These are phyloP conservation scores for Saccopteryx leptura DNA, from an alignment of 2,113 vertebrate genomes.

Conservation along the genomic window DNA sequence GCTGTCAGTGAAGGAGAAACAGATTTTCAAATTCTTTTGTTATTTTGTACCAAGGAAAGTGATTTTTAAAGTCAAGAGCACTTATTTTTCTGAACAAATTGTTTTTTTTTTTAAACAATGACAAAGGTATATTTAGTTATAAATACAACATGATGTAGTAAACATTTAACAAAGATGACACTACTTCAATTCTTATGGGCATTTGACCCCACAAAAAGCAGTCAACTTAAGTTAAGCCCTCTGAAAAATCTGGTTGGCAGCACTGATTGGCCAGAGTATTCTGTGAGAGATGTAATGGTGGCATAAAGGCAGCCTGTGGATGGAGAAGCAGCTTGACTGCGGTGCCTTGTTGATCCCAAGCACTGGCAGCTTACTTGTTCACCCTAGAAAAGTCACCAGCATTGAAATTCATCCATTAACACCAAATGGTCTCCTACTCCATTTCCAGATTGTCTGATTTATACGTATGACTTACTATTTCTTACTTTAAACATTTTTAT, in stretches of 20 bases:
- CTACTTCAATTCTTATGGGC: slow-evolving; percentile 5
- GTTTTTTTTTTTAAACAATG: slow-evolving; percentile 52
- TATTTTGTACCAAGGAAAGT: slow-evolving; percentile 47
- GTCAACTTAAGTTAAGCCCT: not conserved
- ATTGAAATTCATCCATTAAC: not conserved
- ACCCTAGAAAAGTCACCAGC: not conserved
- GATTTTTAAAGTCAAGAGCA: slow-evolving; percentile 52
- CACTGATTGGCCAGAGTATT: not conserved
- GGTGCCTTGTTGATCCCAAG: not conserved
- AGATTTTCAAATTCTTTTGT: slow-evolving; percentile 56
- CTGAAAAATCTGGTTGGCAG: not conserved
- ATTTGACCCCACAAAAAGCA: not conserved
- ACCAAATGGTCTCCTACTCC: not conserved
- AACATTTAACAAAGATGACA: slow-evolving; percentile 9
- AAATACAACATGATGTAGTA: not conserved
- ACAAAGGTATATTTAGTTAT: not conserved
- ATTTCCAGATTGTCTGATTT: not conserved
- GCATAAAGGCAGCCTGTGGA: not conserved
- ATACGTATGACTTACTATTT: not conserved
- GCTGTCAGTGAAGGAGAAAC: not conserved
- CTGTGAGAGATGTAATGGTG: not conserved
- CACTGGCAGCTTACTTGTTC: not conserved
- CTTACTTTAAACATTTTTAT: not conserved
- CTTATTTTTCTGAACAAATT: slow-evolving; percentile 45
- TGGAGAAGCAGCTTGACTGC: not conserved